Percentiles rank a stretch among this genome's conserved stretches.
Evolutionary conservation across 2,888 invertebrate genomes (phyloP).

Genomic region (Lasius platythorax): DNA sequence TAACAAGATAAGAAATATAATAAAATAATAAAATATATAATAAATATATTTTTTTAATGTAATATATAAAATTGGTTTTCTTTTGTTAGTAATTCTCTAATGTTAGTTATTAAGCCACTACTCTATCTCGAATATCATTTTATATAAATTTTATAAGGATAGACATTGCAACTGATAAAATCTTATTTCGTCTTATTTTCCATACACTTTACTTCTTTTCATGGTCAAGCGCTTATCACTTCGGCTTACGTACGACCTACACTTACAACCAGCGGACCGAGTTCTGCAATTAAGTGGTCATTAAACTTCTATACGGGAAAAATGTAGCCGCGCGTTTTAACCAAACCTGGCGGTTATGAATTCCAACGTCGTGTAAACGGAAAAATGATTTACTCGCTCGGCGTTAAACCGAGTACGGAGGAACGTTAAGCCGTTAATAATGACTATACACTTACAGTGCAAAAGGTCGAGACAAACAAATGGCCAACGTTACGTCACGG

Average conservation of each 20-base stretch:
- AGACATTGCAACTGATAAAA: neutral
- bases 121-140: neutral
- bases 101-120: neutral
- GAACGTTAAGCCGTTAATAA: constrained; percentile 45
- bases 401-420: constrained; percentile 25
- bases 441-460: constrained; percentile 25
- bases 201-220: constrained; percentile 52
- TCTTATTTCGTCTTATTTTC: constrained; percentile 6
- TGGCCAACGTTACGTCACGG: constrained; percentile 41
- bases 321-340: constrained; percentile 49
- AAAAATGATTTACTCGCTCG: constrained; percentile 37
- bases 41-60: neutral
- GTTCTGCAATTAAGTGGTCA: constrained; percentile 70
- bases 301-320: constrained; percentile 67
- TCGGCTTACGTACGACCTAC: constrained; percentile 62
- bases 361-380: constrained; percentile 45
- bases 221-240: constrained; percentile 57
- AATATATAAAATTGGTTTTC: neutral
- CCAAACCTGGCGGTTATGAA: constrained; percentile 47
- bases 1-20: neutral
- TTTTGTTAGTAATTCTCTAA: neutral
- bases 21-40: neutral
- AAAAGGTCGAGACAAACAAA: constrained; percentile 59
- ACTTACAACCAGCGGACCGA: constrained; percentile 65
- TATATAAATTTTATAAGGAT: neutral